Base-by-base conservation (phyloP, 2,888 invertebrate species). In the Drosophila emarginata region DNA sequence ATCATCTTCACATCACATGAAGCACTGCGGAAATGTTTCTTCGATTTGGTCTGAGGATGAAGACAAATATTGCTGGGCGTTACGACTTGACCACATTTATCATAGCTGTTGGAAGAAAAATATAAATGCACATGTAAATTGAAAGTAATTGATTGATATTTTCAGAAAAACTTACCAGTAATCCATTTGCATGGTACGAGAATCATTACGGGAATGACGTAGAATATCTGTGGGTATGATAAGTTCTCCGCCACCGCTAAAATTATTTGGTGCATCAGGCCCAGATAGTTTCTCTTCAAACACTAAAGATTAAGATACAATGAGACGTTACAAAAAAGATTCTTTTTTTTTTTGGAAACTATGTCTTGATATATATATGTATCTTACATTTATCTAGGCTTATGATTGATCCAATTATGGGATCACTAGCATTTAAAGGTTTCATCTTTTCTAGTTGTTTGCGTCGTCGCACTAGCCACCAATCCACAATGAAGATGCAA, bases 391-490 rank as follows among this genome's bases (percentile, higher is more conserved):
- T 96, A 90, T 96, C 96, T 77, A 97, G 93, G 88, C 96, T 96
- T 84, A 96, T 96, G 85, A 96, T 96, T 60, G 97, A 97, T 37
- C 96, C 96, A 67, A 95, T 94, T 32, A 95, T 93, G 18, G 90
- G 89, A 89, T 95, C 95, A 75, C 94, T 94, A 32, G 94, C 93
- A 39, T 94, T 94, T 21, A 95, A 90, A 0, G 93, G 92, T 68
- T 92, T 93, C 72, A 93, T 92, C 79, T 94, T 93, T 79, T 95
- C 95, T 67, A 94, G 92, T 74, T 93, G 93, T 76, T 93, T 94
- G 80, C 96, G 94, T 79, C 95, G 94, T 58, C 96, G 93, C 59
- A 98, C 97, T 57, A 97, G 93, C 95, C 97, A 96, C 97, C 97
- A 98, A 91, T 97, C 97, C 32, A 96, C 94, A 79, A 96, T 92